Base-by-base conservation (phyloP, 2,797 vertebrate species). In the Melanotaenia boesemani region DNA sequence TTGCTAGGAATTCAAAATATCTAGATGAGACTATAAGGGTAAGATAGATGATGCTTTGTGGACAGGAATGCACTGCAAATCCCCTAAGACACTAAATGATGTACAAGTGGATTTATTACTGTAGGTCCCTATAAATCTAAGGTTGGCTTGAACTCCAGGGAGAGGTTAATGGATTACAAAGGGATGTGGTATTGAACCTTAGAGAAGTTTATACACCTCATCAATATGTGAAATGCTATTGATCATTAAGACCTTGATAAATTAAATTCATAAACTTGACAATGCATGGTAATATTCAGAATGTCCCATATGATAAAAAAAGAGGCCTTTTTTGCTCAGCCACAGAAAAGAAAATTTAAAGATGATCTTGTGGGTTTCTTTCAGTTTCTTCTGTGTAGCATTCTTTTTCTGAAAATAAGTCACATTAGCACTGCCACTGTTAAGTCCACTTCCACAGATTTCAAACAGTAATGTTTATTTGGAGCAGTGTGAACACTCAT, bases 131-230 rank as follows among this genome's bases (percentile, higher is more conserved):
- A 95, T 95, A 96, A 96, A 95, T 95, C 94, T 95, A 92, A 92
- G 94, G 92, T 90, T 91, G 93, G 93, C 87, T 90, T 95, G 93
- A 95, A 95, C 95, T 95, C 95, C 90, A 87, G 94, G 94, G 95
- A 95, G 94, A 96, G 94, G 95, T 95, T 95, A 95, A 95, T 95
- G 94, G 95, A 96, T 95, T 95, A 95, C 94, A 94, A 95, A 95
- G 94, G 94, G 94, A 95, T 95, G 94, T 91, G 88, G 90, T 94
- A 96, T 95, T 78, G 95, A 95, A 92, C 93, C 93, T 91, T 82
- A 10, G 84, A 92, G 93, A 95, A 95, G 95, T 96, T 95, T 95
- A 95, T 95, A 95, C 93, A 94, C 92, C 93, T 94, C 94, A 94
- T 96, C 94, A 94, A 95, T 95, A 94, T 91, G 92, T 93, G 93